Percentiles rank a stretch among this genome's conserved stretches.
Conservation (phyloP, 2,797 vertebrate genomes). For the Danionella dracula region DNA sequence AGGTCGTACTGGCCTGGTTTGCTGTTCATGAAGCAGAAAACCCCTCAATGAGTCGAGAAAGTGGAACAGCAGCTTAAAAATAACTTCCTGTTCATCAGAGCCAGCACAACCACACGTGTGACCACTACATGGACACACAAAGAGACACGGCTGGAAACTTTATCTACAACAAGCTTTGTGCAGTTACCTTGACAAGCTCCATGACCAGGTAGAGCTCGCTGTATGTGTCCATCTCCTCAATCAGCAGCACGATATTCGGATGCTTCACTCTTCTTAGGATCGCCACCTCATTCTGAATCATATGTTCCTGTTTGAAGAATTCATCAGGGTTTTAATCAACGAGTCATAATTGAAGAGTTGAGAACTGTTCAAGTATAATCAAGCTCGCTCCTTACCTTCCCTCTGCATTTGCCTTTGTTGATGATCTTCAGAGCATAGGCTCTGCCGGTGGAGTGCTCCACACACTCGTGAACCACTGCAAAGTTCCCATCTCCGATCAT, state of each 20-base stretch:
- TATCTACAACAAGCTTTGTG: no score
- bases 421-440: slow-evolving; percentile 98
- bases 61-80: slow-evolving; percentile 68
- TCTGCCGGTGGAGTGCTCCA: slow-evolving; percentile 91
- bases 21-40: slow-evolving; percentile 15
- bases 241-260: slow-evolving; percentile 94
- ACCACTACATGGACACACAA: background rate
- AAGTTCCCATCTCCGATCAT: slow-evolving; percentile 98
- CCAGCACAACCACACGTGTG: background rate
- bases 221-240: slow-evolving; percentile 94
- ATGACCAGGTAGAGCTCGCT: slow-evolving; percentile 92
- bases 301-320: slow-evolving; percentile 79
- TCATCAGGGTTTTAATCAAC: no score
- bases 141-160: background rate
- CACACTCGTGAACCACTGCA: slow-evolving; percentile 93
- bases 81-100: slow-evolving; percentile 40
- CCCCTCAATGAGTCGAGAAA: slow-evolving; percentile 56
- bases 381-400: slow-evolving; percentile 96
- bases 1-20: slow-evolving; percentile 37
- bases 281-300: slow-evolving; percentile 96
- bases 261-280: slow-evolving; percentile 95
- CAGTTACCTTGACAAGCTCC: slow-evolving; percentile 90
- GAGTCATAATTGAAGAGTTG: no score
- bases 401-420: slow-evolving; percentile 94
- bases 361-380: no score